Evolutionary conservation across 2,888 invertebrate genomes (phyloP), one percentile per base, ranked within the genome.

Genomic region (Oxyteleia sp.): DNA sequence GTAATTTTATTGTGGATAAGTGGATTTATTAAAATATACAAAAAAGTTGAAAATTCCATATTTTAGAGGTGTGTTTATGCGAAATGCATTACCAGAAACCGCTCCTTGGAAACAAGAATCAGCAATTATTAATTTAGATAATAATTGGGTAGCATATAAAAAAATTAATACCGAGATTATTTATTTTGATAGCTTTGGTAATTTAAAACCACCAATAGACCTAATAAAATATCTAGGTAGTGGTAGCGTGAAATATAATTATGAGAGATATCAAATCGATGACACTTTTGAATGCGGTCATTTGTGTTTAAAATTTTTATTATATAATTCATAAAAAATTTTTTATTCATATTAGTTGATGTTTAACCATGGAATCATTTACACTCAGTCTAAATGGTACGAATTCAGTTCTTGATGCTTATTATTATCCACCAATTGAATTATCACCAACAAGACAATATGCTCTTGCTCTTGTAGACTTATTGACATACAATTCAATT

Each of bases 101-200:
- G 53, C 55, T 3, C 26, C 51, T 10, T 13, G 26, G 26, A 26
- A 51, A 59, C 4, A 43, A 20, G 78, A 78, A 78, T 51, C 35
- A 2, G 66, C 45, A 1, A 71, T 72, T 64, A 53, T 29, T 57
- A 68, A 81, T 63, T 13, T 75, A 0, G 74, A 81, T 64, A 43
- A 61, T 47, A 49, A 53, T 92, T 78, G 68, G 64, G 26, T 51
- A 26, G 51, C 51, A 20, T 51, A 91, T 84, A 87, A 75, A 38
- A 92, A 92, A 86, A 75, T 85, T 2, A 84, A 85, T 20, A 71
- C 88, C 64, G 47, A 87, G 29, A 85, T 89, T 18, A 82, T 88
- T 45, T 93, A 93, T 83, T 93, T 89, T 87, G 92, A 93, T 78
- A 91, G 90, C 66, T 93, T 91, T 83, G 92, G 92, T 20, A 89